Evolutionary conservation across 92 coral and sea anemone species (phyloP), one percentile per base, ranked within the genome.

Genomic region (Umimayanthus chanpuru): DNA sequence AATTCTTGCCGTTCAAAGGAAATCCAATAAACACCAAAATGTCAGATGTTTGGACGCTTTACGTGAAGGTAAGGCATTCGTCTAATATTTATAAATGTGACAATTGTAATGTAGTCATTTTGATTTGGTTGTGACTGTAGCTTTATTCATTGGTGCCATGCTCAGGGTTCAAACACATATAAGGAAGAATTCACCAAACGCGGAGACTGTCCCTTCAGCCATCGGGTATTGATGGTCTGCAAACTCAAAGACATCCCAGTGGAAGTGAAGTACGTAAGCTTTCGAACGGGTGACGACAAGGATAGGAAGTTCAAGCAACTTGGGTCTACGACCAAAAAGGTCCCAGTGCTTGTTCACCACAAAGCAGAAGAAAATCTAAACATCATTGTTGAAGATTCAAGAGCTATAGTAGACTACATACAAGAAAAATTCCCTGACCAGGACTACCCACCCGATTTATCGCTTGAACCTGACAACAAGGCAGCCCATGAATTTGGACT

Each of bases 161-260:
- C 12, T 5, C 68, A 91, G 94, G 96, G 94, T 25, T 91, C 96
- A n/a, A 91, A 89, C 80, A 78, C 87, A 14, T 88, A 67, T 58
- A 64, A 66, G 21, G 85, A 93, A 81, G 92, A 73, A 9, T 88
- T 80, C 75, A 85, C 79, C 26, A 76, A 88, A 55, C 76, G 86
- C 9, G 95, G 95, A 20, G 93, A 87, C 25, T 91, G 94, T 25
- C 90, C 90, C 21, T 77, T 92, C 56, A 86, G 94, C 29, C 96
- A 93, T 23, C 93, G 97, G 26, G 89, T 92, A 11, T 40, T 81
- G 79, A 88, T 94, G 95, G 85, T 92, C 11, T 85, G 88, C 76
- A 55, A 64, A 4, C 90, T 90, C 16, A 94, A 92, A 75, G 89
- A 80, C 3, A 11, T 86, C 14, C 50, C 29, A 3, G 85, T 89